phyloP scores from a whole-genome alignment of 2,888 invertebrate species.

The Andrena camellia region DNA sequence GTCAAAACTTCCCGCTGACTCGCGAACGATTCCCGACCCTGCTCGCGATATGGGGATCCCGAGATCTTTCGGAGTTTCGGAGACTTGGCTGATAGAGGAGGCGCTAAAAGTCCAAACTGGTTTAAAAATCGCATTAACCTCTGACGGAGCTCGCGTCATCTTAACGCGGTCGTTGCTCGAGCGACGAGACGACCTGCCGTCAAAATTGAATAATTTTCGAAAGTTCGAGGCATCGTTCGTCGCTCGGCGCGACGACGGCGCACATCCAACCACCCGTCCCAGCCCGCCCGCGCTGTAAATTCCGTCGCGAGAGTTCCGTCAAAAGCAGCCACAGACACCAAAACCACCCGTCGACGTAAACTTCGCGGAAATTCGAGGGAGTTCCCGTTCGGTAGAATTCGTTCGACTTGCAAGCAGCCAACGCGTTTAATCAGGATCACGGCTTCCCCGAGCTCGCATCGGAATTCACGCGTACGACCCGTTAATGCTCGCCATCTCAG shows the following conservation, averaged over 20 bases:
- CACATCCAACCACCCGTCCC: background rate
- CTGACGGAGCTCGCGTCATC: constrained; percentile 9
- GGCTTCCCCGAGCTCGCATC: background rate
- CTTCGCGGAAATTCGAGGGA: constrained; percentile 45
- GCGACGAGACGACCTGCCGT: background rate
- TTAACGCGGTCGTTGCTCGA: constrained; percentile 15
- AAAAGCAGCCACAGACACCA: constrained; percentile 33
- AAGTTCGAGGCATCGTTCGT: background rate
- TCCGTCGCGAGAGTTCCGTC: constrained; percentile 15
- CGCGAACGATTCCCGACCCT: constrained; percentile 40
- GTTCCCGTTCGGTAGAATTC: constrained; percentile 33
- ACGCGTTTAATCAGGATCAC: constrained; percentile 49
- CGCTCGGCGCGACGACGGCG: background rate
- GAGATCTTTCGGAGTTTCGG: constrained; percentile 18
- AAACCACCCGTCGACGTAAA: constrained; percentile 33
- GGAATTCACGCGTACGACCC: constrained; percentile 19
- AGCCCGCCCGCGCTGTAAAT: constrained; percentile 27
- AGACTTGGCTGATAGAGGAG: constrained; percentile 6
- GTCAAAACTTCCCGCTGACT: constrained; percentile 44
- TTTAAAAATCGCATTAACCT: constrained; percentile 33
- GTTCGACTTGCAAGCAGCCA: constrained; percentile 14
- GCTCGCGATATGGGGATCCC: constrained; percentile 32
- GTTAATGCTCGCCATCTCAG: constrained; percentile 19
- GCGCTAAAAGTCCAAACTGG: constrained; percentile 38
- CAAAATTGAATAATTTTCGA: constrained; percentile 1